Evolutionary conservation across 2,113 vertebrate species (phyloP).

Genomic region (Protobothrops mucrosquamatus): DNA sequence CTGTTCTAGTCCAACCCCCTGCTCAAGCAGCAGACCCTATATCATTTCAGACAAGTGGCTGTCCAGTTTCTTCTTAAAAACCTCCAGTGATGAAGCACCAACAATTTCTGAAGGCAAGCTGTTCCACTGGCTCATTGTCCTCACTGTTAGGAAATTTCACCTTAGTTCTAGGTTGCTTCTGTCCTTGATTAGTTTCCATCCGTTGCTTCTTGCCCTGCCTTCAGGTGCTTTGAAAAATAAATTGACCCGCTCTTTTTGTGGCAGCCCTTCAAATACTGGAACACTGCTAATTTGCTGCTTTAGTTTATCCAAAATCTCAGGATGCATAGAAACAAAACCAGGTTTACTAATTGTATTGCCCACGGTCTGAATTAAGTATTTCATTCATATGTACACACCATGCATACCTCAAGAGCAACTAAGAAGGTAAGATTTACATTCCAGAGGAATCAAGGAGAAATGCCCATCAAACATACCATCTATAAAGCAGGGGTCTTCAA

Average conservation of each 20-base stretch:
- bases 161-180: neutral
- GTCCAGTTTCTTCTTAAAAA: neutral
- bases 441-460: neutral
- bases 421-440: neutral
- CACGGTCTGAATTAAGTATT: neutral
- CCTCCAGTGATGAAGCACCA: neutral
- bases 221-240: too few relatives aligned
- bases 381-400: neutral
- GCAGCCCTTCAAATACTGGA: too few relatives aligned
- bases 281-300: neutral
- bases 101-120: neutral
- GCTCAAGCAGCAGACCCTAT: neutral
- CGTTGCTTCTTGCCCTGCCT: too few relatives aligned
- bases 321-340: neutral
- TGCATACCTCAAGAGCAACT: neutral
- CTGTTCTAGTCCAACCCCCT: neutral
- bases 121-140: neutral
- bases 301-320: neutral
- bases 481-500: neutral
- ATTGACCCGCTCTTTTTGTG: too few relatives aligned
- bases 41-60: neutral
- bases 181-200: too few relatives aligned
- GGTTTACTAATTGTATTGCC: neutral
- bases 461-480: neutral
- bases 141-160: neutral